Percentiles rank a stretch among this genome's conserved stretches.
These are phyloP conservation scores for Uropetala carovei DNA, from an alignment of 2,888 invertebrate species.

Conservation along the genomic window DNA sequence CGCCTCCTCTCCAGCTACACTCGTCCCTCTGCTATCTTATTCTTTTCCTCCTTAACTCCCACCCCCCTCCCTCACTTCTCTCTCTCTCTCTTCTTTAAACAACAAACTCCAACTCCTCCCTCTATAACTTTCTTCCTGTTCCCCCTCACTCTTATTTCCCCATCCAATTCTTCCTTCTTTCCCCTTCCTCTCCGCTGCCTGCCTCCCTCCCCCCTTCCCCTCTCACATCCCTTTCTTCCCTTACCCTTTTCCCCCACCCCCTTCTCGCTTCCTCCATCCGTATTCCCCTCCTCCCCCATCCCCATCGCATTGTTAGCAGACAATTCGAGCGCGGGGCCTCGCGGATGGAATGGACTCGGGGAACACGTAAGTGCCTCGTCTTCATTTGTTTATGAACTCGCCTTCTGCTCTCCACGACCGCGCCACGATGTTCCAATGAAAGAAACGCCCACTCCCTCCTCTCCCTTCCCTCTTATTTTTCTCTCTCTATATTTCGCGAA, in stretches of 20 bases:
- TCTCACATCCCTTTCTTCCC: neutral
- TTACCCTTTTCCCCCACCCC: neutral
- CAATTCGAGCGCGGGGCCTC: constrained; percentile 37
- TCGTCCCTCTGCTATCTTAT: neutral
- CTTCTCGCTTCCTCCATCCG: neutral
- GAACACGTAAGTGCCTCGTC: constrained; percentile 54
- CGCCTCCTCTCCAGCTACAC: neutral
- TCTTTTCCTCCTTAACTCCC: neutral
- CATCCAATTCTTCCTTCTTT: neutral
- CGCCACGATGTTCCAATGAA: too few relatives aligned
- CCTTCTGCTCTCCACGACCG: constrained; percentile 34
- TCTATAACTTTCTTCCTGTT: neutral
- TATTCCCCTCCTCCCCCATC: neutral
- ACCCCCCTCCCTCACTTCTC: neutral
- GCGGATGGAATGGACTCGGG: neutral
- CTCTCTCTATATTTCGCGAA: neutral
- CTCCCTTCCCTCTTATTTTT: neutral
- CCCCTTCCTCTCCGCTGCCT: neutral
- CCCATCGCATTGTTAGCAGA: constrained; percentile 39
- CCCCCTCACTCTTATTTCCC: neutral
- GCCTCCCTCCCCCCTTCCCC: neutral
- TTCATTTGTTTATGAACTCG: constrained; percentile 61
- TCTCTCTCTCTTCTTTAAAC: neutral
- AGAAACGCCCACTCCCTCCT: too few relatives aligned
- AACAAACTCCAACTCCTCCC: neutral